Evolutionary conservation across 2,888 invertebrate genomes (phyloP), one percentile per base, ranked within the genome.

Genomic region (Trimorus sp.): DNA sequence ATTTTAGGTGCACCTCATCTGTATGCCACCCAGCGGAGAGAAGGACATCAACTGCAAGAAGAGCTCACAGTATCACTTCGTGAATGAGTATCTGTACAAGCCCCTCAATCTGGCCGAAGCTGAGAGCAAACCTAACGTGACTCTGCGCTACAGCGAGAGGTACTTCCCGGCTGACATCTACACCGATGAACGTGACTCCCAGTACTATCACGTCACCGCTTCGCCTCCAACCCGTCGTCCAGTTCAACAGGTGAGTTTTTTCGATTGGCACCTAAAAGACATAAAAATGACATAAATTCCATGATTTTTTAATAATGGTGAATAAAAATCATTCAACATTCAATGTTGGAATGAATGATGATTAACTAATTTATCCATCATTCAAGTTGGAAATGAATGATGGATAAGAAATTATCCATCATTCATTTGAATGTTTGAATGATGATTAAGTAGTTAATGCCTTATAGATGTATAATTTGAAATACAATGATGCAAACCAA

Each of bases 41-140:
- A 83, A 83, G 66, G 98, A 98, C 88, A 97, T 96, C 92, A 97
- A 96, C 88, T 98, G 98, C 92, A 95, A 96, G 87, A 96, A 96
- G 91, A 97, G 97, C 0, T 95, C 97, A 7, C 96, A 97, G 89
- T 98, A 95, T 91, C 97, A 97, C 91, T 97, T 98, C 90, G 97
- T 98, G 85, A 98, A 98, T 92, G 98, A 98, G 85, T 98, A 97
- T 92, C 93, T 98, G 36, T 98, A 98, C 93, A 95, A 96, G 88
- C 97, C 97, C 1, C 93, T 97, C 89, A 97, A 97, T 90, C 94
- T 95, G 83, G 96, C 96, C 88, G 97, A 97, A 91, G 95, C 95
- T 65, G 95, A 96, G 89, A 94, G 93, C 86, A 96, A 95, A 86
- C 97, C 97, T 38, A 97, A 96, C 90, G 94, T 96, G 4, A 95